Evolutionary conservation across 2,888 invertebrate genomes (phyloP).

Genomic region (Hedya salicella): DNA sequence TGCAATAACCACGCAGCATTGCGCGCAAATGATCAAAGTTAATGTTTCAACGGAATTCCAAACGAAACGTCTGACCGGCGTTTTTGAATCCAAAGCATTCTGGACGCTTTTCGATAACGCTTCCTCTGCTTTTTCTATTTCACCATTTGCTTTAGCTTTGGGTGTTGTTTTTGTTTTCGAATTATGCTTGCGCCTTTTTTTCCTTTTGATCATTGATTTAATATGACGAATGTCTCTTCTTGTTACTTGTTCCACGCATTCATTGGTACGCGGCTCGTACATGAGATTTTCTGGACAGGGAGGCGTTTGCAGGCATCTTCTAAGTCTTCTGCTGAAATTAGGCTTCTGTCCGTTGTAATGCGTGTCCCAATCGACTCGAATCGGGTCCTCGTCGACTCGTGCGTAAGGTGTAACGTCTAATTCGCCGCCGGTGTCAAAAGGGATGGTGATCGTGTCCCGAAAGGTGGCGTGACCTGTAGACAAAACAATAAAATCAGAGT

Average conservation of each 20-base stretch:
- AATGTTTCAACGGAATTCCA: neutral
- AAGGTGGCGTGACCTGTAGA: slow-evolving; percentile 47
- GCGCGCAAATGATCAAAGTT: slow-evolving; percentile 62
- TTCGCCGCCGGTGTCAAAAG: slow-evolving; percentile 63
- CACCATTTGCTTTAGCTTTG: neutral
- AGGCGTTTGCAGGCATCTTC: slow-evolving; percentile 60
- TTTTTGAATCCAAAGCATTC: neutral
- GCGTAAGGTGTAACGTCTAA: slow-evolving; percentile 55
- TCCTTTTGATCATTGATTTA: slow-evolving; percentile 52
- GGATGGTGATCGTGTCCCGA: slow-evolving; percentile 63
- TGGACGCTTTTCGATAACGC: neutral
- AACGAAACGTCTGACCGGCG: neutral
- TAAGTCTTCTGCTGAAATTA: slow-evolving; percentile 55
- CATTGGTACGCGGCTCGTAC: slow-evolving; percentile 64
- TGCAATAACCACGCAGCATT: slow-evolving; percentile 49
- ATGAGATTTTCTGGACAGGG: slow-evolving; percentile 56
- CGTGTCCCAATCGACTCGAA: slow-evolving; percentile 71
- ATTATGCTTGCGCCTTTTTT: slow-evolving; percentile 52
- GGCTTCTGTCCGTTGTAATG: slow-evolving; percentile 68
- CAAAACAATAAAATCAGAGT: neutral
- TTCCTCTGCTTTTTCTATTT: no score
- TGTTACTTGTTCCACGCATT: slow-evolving; percentile 56
- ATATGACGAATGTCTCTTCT: slow-evolving; percentile 63
- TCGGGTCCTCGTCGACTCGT: slow-evolving; percentile 67
- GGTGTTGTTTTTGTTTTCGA: neutral